phyloP scores from a whole-genome alignment of 2,797 vertebrate genomes.

The Siniperca scherzeri region DNA sequence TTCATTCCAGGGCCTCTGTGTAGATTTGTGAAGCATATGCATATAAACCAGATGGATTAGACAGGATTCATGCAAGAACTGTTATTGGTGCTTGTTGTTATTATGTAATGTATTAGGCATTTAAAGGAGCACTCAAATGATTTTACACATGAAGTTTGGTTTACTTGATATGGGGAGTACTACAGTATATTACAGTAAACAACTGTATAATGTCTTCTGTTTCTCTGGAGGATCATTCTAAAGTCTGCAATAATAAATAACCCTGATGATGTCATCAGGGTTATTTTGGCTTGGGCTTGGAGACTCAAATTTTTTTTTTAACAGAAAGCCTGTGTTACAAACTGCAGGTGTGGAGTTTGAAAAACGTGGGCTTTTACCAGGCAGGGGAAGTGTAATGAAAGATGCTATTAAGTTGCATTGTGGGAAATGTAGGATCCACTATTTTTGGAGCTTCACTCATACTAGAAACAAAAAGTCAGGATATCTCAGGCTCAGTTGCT shows the following conservation, averaged over 20 bases:
- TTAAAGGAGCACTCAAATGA: constrained; percentile 3
- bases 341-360: not conserved
- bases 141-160: not conserved
- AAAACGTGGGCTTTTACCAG: not conserved
- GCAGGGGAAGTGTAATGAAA: not conserved
- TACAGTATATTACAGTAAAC: not conserved
- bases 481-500: not conserved
- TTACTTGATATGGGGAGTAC: not conserved
- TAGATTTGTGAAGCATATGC: constrained; percentile 22
- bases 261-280: not conserved
- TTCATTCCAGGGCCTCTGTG: not conserved
- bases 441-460: not conserved
- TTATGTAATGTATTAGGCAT: not conserved
- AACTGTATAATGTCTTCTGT: not conserved
- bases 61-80: not conserved
- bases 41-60: constrained; percentile 10
- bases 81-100: not conserved
- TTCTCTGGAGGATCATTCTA: not conserved
- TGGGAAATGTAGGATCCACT: not conserved
- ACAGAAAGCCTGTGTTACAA: no score
- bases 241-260: not conserved
- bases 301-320: not conserved
- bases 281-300: not conserved
- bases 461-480: not conserved
- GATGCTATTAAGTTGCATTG: constrained; percentile 6